Evolutionary conservation across 2,888 invertebrate genomes (phyloP).

Genomic region (Capitulum mitella): DNA sequence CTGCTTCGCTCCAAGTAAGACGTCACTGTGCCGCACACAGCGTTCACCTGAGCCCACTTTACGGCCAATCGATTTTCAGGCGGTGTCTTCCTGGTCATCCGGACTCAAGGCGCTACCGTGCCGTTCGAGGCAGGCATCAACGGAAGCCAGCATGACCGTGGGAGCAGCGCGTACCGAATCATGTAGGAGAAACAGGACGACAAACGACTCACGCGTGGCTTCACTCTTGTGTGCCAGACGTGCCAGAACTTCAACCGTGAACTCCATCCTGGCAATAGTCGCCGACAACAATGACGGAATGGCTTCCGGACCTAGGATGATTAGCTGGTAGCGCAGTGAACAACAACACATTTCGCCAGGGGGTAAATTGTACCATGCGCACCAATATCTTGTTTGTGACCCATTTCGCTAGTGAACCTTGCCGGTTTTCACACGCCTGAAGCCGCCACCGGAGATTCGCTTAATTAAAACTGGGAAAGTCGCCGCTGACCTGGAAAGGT

Average conservation of each 20-base stretch:
- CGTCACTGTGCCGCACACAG: background rate
- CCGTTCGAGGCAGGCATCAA: no score
- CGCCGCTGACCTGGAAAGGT: background rate
- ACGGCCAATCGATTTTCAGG: slow-evolving; percentile 1
- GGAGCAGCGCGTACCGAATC: background rate
- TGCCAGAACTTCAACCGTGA: background rate
- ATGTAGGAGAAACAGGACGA: background rate
- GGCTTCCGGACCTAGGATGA: background rate
- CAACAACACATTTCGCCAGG: background rate
- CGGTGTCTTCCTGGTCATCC: background rate
- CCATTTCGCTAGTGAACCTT: slow-evolving; percentile 4
- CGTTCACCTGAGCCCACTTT: background rate
- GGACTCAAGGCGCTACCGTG: background rate
- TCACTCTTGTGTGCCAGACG: background rate
- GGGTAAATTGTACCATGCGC: background rate
- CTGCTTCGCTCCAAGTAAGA: background rate
- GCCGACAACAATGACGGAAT: background rate
- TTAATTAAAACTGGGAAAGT: background rate
- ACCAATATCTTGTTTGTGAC: slow-evolving; percentile 18
- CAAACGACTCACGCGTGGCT: background rate
- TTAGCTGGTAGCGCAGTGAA: background rate
- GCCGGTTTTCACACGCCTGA: background rate
- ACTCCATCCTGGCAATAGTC: background rate
- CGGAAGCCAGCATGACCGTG: background rate
- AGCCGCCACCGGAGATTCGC: background rate